phyloP scores from a whole-genome alignment of 2,888 invertebrate species.

The Fragum whitleyi region DNA sequence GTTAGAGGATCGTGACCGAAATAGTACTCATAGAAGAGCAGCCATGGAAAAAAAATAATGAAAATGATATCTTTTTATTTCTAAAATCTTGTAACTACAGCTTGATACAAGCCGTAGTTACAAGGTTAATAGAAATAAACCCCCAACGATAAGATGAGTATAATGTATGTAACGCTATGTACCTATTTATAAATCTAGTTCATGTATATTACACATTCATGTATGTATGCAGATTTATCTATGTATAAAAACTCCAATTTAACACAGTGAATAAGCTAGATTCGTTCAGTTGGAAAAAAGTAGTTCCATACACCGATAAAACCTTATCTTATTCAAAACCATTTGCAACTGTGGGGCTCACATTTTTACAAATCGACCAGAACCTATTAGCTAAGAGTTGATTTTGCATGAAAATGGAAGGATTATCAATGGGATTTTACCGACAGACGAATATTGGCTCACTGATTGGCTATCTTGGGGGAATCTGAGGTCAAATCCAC shows the following conservation, averaged over 20 bases:
- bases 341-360: too few species aligned
- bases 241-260: conserved; percentile 25
- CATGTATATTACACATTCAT: conserved; percentile 17
- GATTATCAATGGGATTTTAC: not conserved
- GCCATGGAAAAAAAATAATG: too few species aligned
- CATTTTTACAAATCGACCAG: too few species aligned
- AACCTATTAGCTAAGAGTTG: not conserved
- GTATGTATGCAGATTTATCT: conserved; percentile 15
- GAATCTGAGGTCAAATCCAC: conserved; percentile 15
- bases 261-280: not conserved
- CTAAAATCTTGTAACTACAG: too few species aligned
- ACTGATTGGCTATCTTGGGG: conserved; percentile 6
- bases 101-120: too few species aligned
- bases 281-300: not conserved
- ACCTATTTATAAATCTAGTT: conserved; percentile 13
- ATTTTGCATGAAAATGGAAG: conserved; percentile 1
- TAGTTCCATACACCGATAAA: not conserved
- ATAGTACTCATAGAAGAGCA: not conserved
- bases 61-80: too few species aligned
- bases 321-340: too few species aligned
- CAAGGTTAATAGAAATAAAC: too few species aligned
- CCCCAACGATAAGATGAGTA: too few species aligned
- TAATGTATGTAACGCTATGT: not conserved
- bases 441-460: not conserved
- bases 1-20: not conserved